Conservation (phyloP, 1,140 invertebrate genomes). For the Drosophila biarmipes region DNA sequence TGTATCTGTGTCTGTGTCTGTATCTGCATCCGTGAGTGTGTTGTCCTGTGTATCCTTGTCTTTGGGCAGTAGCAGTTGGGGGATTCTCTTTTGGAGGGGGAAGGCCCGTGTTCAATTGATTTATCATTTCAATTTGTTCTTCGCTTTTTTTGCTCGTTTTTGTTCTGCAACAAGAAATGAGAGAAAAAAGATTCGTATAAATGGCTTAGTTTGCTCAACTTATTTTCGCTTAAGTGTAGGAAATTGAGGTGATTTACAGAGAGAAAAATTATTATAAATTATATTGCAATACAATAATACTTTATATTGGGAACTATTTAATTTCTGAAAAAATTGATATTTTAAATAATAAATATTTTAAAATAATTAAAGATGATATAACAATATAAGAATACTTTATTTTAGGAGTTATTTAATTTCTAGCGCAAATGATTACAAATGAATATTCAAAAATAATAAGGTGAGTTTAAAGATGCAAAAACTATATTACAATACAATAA, state of each 20-base stretch:
- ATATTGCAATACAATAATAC: too few relatives aligned
- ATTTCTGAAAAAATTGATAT: too few relatives aligned
- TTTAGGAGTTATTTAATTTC: too few relatives aligned
- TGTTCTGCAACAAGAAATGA: slow-evolving; percentile 59
- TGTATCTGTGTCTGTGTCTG: slow-evolving; percentile 11
- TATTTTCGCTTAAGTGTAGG: too few relatives aligned
- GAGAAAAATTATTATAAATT: slow-evolving; percentile 2
- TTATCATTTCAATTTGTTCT: slow-evolving; percentile 56
- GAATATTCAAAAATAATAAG: too few relatives aligned
- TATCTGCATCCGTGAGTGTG: slow-evolving; percentile 1
- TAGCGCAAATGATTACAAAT: too few relatives aligned
- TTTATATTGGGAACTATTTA: too few relatives aligned
- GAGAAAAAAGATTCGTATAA: slow-evolving; percentile 9
- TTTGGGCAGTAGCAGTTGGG: slow-evolving; percentile 44
- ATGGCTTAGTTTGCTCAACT: slow-evolving; percentile 39
- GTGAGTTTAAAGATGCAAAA: too few relatives aligned
- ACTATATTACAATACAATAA: too few relatives aligned
- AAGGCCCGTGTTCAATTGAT: slow-evolving; percentile 55
- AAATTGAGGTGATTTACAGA: slow-evolving; percentile 9
- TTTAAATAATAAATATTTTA: too few relatives aligned
- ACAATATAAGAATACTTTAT: too few relatives aligned
- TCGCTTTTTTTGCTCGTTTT: slow-evolving; percentile 32
- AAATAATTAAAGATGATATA: too few relatives aligned
- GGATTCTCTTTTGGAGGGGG: slow-evolving; percentile 26
- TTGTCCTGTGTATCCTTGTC: slow-evolving; percentile 24